Evolutionary conservation across 2,888 invertebrate genomes (phyloP).

Genomic region (Apodemia hepburni): DNA sequence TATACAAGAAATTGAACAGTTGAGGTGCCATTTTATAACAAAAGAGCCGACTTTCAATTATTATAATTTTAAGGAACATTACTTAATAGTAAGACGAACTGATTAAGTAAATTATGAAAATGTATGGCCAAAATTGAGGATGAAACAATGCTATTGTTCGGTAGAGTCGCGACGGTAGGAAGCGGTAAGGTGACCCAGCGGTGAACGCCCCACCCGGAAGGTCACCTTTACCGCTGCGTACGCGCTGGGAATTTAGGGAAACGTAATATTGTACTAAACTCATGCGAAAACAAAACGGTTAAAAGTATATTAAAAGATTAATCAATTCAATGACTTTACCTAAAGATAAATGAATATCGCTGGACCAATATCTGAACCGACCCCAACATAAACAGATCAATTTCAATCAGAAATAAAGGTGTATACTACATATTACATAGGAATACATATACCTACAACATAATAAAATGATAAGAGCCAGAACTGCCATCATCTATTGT

Average conservation of each 20-base stretch:
- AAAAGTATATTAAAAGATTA: no score
- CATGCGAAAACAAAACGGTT: neutral
- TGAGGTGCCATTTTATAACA: neutral
- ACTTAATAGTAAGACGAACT: neutral
- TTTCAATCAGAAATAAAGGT: no score
- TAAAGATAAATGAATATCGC: neutral
- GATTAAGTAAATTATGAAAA: conserved; percentile 10
- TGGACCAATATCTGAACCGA: no score
- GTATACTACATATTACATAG: no score
- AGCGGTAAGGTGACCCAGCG: conserved; percentile 51
- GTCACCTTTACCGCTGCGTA: conserved; percentile 65
- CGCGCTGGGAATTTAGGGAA: conserved; percentile 50
- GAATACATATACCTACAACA: no score
- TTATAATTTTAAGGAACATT: neutral
- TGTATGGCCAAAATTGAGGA: conserved; percentile 31
- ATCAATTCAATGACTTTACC: neutral
- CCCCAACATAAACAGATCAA: no score
- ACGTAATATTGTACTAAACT: neutral
- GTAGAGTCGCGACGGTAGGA: conserved; percentile 19
- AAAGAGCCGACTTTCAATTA: neutral
- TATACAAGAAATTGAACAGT: no score
- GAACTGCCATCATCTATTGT: no score
- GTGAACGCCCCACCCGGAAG: conserved; percentile 61
- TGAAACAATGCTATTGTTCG: conserved; percentile 35
- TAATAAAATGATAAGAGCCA: no score